These are phyloP conservation scores for Diplodus puntazzo DNA, from an alignment of 2,797 vertebrate species.

Conservation along the genomic window DNA sequence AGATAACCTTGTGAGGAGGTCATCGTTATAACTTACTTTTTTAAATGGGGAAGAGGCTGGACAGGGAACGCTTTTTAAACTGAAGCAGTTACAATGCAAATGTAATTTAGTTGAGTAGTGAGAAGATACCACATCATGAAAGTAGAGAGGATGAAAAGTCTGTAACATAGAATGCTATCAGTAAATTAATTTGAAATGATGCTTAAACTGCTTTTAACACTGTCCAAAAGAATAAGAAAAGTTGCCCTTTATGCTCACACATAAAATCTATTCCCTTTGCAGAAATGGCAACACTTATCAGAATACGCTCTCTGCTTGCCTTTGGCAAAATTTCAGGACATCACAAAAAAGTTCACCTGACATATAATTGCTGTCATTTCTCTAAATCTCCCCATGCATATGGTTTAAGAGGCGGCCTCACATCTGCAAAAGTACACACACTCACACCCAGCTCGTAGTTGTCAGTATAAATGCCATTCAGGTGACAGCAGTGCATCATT, in stretches of 20 bases:
- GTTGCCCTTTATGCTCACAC: no score
- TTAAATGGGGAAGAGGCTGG: no score
- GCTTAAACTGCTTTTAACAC: neutral
- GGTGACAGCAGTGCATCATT: slow-evolving; percentile 49
- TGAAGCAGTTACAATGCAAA: neutral
- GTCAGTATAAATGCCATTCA: slow-evolving; percentile 48
- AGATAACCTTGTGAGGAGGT: no score
- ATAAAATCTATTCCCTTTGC: neutral
- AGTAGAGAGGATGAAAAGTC: neutral
- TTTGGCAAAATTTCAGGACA: slow-evolving; percentile 1
- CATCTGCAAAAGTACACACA: slow-evolving; percentile 2
- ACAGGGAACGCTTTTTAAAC: no score
- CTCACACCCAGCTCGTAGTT: neutral
- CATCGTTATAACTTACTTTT: neutral
- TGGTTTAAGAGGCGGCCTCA: neutral
- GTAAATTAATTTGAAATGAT: neutral
- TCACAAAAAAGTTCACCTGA: neutral
- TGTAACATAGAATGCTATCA: neutral
- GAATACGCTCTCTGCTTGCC: neutral
- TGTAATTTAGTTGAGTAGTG: neutral
- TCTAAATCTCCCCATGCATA: neutral
- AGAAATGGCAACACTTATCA: neutral
- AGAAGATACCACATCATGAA: no score
- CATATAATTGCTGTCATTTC: slow-evolving; percentile 14
- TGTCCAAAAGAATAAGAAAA: neutral